Conservation (phyloP, 2,113 vertebrate species). For the Notarius lentiginosus region DNA sequence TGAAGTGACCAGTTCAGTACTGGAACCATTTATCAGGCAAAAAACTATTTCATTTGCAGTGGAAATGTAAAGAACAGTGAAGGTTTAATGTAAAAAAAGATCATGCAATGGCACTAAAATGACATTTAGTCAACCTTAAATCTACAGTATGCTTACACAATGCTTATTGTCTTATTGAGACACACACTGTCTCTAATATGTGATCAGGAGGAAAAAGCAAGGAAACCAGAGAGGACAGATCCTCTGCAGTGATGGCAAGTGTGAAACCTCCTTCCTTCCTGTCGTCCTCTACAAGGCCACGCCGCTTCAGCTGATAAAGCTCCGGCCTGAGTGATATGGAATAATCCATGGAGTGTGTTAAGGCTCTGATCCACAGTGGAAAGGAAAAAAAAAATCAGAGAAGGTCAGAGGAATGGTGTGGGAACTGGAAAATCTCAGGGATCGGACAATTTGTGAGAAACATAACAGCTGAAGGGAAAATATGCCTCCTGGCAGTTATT, state of each 20-base stretch:
- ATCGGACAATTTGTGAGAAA: conserved; percentile 9
- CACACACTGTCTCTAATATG: not conserved
- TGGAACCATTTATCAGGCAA: not conserved
- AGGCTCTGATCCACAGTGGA: not conserved
- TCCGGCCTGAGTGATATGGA: not conserved
- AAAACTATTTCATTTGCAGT: not conserved
- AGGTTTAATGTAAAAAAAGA: too few species aligned
- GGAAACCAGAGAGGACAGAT: conserved; percentile 33
- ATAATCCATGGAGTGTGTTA: conserved; percentile 9
- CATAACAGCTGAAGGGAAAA: not conserved
- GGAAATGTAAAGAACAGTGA: not conserved
- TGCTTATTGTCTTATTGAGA: not conserved
- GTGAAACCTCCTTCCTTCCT: conserved; percentile 54
- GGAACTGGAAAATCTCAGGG: conserved; percentile 31
- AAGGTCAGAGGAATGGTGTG: conserved; percentile 15
- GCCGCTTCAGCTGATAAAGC: conserved; percentile 33
- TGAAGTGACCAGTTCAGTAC: not conserved
- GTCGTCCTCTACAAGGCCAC: not conserved
- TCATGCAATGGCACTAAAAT: not conserved
- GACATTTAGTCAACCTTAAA: not conserved
- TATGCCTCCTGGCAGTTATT: not conserved
- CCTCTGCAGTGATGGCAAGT: not conserved
- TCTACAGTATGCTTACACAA: not conserved
- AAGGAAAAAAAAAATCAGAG: not conserved
- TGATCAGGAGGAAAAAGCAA: conserved; percentile 10